Percentiles rank a stretch among this genome's conserved stretches.
These are phyloP conservation scores for Diarsia brunnea DNA, from an alignment of 2,888 invertebrate genomes.

Conservation along the genomic window DNA sequence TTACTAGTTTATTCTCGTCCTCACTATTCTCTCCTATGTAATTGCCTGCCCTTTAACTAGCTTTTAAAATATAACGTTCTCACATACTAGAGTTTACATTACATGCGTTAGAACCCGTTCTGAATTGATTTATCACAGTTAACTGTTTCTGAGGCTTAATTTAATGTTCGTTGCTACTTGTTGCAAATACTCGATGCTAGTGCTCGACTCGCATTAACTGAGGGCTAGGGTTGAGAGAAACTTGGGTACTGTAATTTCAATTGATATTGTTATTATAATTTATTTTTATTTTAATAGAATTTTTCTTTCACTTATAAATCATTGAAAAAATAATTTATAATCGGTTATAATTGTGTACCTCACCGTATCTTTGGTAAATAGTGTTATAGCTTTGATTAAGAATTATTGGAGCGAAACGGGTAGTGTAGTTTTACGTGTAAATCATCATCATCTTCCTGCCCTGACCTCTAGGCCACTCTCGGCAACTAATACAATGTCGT, in stretches of 20 bases:
- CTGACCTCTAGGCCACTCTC: too few relatives aligned
- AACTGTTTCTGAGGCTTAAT: slow-evolving; percentile 56
- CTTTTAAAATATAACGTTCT: slow-evolving; percentile 52
- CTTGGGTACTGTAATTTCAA: background rate
- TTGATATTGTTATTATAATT: background rate
- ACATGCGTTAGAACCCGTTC: slow-evolving; percentile 50
- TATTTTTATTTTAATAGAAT: too few relatives aligned
- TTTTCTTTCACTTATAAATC: background rate
- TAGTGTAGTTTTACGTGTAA: too few relatives aligned
- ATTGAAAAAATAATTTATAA: background rate
- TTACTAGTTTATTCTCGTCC: background rate
- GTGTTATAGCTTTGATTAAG: background rate
- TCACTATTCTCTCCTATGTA: slow-evolving; percentile 4
- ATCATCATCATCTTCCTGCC: too few relatives aligned
- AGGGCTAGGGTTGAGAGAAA: slow-evolving; percentile 44
- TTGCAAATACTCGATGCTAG: slow-evolving; percentile 55
- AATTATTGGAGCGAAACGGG: background rate
- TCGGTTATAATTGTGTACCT: background rate
- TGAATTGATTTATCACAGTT: slow-evolving; percentile 66
- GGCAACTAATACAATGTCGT: too few relatives aligned
- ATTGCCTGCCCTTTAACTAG: slow-evolving; percentile 37
- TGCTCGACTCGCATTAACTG: slow-evolving; percentile 39
- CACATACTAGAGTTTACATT: slow-evolving; percentile 49
- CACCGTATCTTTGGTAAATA: background rate
- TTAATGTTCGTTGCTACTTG: slow-evolving; percentile 61